phyloP scores from a whole-genome alignment of 2,113 vertebrate genomes.

The Tonatia bakeri region DNA sequence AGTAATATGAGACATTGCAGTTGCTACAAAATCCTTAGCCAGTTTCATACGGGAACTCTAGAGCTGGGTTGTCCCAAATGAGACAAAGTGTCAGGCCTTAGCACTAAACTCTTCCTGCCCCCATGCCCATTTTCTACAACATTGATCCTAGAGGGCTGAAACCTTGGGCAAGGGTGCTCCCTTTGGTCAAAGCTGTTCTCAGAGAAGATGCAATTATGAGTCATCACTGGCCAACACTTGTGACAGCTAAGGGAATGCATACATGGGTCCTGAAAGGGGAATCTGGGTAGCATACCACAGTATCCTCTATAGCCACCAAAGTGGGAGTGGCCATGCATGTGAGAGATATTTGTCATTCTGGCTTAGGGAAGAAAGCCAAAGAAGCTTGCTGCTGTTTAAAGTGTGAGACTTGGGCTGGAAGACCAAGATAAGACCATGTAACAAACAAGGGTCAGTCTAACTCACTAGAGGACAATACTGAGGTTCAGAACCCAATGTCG shows the following conservation, averaged over 20 bases:
- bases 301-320: not conserved
- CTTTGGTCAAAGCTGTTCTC: not conserved
- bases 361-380: not conserved
- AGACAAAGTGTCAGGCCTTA: not conserved
- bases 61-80: not conserved
- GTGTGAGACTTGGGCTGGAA: not conserved
- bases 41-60: not conserved
- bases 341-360: not conserved
- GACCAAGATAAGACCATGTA: not conserved
- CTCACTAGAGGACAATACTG: not conserved
- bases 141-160: not conserved
- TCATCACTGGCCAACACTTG: not conserved
- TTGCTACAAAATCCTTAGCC: not conserved
- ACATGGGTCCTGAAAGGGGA: not conserved
- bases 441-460: not conserved
- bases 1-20: not conserved
- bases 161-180: not conserved
- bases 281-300: not conserved
- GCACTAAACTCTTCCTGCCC: too few relatives aligned
- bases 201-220: not conserved
- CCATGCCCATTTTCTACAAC: not conserved
- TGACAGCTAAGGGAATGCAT: not conserved
- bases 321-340: not conserved
- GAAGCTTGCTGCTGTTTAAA: not conserved
- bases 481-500: not conserved